Conservation (phyloP, 2,113 vertebrate species). For the Orycteropus afer region DNA sequence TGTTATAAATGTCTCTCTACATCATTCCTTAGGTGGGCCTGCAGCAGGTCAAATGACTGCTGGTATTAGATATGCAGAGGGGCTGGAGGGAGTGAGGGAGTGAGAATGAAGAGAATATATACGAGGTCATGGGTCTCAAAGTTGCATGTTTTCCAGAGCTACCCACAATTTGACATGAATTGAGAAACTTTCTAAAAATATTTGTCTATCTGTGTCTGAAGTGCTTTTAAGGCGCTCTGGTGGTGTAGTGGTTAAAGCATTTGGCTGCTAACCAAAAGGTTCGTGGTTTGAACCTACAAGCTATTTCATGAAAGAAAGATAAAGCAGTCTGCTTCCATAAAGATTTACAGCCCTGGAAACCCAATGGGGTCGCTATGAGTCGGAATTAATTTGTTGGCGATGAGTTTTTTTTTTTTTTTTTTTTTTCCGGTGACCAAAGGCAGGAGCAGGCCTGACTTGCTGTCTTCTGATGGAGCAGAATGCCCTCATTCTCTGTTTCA, state of each 20-base stretch:
- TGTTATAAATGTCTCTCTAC: background rate
- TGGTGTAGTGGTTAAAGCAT: no score
- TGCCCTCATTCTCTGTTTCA: constrained; percentile 31
- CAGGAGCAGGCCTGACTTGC: background rate
- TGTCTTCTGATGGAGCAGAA: constrained; percentile 12
- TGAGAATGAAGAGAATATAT: background rate
- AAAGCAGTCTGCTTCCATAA: no score
- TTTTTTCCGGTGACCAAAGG: background rate
- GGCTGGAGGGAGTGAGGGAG: background rate
- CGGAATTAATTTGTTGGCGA: no score
- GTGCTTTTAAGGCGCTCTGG: no score
- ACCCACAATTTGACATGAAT: constrained; percentile 29
- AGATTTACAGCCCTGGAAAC: no score
- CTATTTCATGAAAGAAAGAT: no score
- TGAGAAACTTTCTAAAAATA: constrained; percentile 55
- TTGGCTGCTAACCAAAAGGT: no score
- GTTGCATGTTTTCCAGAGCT: constrained; percentile 11
- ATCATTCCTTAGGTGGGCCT: background rate
- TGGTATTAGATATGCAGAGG: background rate
- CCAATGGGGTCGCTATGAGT: no score
- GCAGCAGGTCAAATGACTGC: background rate
- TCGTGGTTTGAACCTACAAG: no score
- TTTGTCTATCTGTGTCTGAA: no score
- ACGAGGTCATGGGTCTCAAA: background rate
- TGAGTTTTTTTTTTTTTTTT: no score